phyloP scores from a whole-genome alignment of 2,888 invertebrate genomes.

The Tubulanus polymorphus region DNA sequence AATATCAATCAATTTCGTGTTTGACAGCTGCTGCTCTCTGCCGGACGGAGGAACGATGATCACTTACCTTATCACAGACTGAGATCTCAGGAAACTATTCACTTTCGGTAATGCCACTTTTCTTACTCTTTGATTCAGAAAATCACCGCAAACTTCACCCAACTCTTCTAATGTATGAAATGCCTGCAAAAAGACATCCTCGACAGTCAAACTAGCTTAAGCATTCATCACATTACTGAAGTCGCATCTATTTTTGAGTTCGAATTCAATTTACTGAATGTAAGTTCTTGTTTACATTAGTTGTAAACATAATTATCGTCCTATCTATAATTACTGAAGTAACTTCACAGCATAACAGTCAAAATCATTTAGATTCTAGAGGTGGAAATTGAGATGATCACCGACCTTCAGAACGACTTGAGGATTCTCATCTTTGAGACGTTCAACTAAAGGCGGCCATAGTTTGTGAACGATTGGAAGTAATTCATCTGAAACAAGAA shows the following conservation, averaged over 20 bases:
- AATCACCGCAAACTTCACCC: slow-evolving; percentile 33
- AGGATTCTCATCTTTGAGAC: slow-evolving; percentile 41
- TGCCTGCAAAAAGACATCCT: slow-evolving; percentile 24
- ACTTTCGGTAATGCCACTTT: slow-evolving; percentile 40
- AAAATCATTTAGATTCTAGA: too few relatives aligned
- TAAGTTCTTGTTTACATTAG: too few relatives aligned
- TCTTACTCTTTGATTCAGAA: slow-evolving; percentile 31
- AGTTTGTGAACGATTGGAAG: slow-evolving; percentile 46
- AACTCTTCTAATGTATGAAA: slow-evolving; percentile 31
- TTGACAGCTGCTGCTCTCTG: background rate
- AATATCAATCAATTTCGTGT: background rate
- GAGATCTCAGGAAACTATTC: slow-evolving; percentile 29
- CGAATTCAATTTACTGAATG: too few relatives aligned
- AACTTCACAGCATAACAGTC: too few relatives aligned
- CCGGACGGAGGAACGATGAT: background rate
- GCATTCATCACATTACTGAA: too few relatives aligned
- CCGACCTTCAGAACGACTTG: slow-evolving; percentile 38
- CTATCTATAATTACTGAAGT: too few relatives aligned
- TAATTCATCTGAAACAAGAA: slow-evolving; percentile 39
- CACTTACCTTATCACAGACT: slow-evolving; percentile 37
- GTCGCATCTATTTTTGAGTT: too few relatives aligned
- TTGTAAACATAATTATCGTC: too few relatives aligned
- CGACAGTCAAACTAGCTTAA: too few relatives aligned
- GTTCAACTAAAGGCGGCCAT: slow-evolving; percentile 40
- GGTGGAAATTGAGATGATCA: too few relatives aligned